Evolutionary conservation across 92 coral and sea anemone species (phyloP).

Genomic region (Isaurus tuberculatus): DNA sequence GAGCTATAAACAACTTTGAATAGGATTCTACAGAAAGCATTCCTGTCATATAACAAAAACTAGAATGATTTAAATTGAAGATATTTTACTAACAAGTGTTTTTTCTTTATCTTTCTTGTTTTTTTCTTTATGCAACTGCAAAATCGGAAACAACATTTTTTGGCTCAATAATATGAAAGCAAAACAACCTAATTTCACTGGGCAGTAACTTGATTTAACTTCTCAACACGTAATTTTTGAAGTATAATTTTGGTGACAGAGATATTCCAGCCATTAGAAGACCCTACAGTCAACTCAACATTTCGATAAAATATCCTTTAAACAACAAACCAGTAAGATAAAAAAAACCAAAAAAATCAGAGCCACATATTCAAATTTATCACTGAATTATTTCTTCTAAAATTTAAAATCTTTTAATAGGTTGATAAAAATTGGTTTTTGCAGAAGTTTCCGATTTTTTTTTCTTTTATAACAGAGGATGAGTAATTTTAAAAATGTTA

Average conservation of each 20-base stretch:
- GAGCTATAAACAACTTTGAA: background rate
- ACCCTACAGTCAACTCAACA: background rate
- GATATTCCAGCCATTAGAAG: background rate
- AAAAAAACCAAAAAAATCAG: no score
- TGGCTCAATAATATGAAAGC: background rate
- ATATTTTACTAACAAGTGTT: background rate
- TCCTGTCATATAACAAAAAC: background rate
- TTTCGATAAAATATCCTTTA: background rate
- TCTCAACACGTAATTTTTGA: background rate
- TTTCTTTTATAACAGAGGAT: no score
- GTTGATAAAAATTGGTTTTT: no score
- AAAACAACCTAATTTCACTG: background rate
- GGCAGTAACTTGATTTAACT: background rate
- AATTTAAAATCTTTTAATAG: no score
- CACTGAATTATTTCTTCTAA: no score
- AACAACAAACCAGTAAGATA: no score
- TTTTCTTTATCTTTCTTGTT: no score
- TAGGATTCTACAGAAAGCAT: background rate
- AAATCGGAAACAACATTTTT: background rate
- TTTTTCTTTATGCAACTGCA: conserved; percentile 10
- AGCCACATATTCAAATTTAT: no score
- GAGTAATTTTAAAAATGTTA: no score
- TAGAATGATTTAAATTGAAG: background rate
- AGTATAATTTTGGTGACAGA: background rate
- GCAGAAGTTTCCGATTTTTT: no score